Evolutionary conservation across 2,113 vertebrate genomes (phyloP), one percentile per base, ranked within the genome.

Genomic region (Myotis lucifugus): DNA sequence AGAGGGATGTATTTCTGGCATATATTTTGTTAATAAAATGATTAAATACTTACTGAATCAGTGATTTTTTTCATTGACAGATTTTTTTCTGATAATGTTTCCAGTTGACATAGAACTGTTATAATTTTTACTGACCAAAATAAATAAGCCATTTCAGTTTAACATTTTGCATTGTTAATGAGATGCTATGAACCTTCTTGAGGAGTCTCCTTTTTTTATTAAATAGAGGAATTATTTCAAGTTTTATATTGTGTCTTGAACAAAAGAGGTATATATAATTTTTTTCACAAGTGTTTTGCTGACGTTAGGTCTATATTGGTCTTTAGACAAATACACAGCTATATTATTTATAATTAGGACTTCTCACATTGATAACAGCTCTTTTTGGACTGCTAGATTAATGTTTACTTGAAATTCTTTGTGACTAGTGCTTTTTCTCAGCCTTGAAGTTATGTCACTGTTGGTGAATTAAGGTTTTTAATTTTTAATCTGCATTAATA

Each of bases 11-110:
- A 42, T 50, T 89, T 96, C 67, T 90, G 97, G 91, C 95, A 97
- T 98, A 93, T 95, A 98, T 98, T 98, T 98, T 98, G 96, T 98
- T 96, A 98, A 98, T 98, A 98, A 98, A 98, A 98, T 93, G 2
- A 21, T 97, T 93, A 93, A 95, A 84, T 93, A 88, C 61, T 97
- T 88, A 90, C 70, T 40, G 32, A 95, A 86, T 97, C 70, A 34
- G n/a, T 96, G 86, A 85, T 79, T 3, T 93, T 95, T 95, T 95
- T 97, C 54, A 48, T 56, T 97, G 48, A 89, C 79, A 87, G 85
- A 52, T 23, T 70, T 89, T 94, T 95, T 96, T 94, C 54, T 95
- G 42, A 86, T 90, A 73, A 81, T 96, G 18, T 97, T 93, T 85
- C 86, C 92, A 21, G 0, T 86, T 46, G 12, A 93, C 73, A 15